These are phyloP conservation scores for Aplysina aerophoba DNA, from an alignment of 37 sponge, comb jelly and placozoan genomes.

Conservation along the genomic window DNA sequence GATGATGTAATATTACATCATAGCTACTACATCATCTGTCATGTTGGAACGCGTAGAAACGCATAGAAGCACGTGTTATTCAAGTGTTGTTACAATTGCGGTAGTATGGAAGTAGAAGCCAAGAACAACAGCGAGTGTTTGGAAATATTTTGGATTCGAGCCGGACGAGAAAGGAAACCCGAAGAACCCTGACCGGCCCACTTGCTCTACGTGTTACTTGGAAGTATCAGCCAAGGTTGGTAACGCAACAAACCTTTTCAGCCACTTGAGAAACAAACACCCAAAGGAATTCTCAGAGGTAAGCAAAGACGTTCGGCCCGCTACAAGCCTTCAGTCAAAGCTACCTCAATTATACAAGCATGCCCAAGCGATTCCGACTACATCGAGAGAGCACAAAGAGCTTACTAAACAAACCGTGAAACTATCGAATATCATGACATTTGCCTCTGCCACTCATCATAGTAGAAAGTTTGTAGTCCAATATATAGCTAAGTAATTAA, in stretches of 20 bases:
- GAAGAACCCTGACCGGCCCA: background rate
- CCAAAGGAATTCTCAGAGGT: background rate
- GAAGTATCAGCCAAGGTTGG: background rate
- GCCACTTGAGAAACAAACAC: slow-evolving; percentile 15
- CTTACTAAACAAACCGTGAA: too few species aligned
- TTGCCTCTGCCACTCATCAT: too few species aligned
- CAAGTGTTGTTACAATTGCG: too few species aligned
- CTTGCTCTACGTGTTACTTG: background rate
- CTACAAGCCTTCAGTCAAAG: background rate
- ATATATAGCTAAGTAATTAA: too few species aligned
- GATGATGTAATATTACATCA: background rate
- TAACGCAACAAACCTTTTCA: background rate
- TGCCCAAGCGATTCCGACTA: background rate
- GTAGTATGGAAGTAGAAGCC: background rate
- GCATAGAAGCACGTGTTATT: too few species aligned
- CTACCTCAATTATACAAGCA: background rate
- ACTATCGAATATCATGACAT: too few species aligned
- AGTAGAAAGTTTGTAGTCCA: too few species aligned
- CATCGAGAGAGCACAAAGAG: slow-evolving; percentile 10
- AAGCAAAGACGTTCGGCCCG: background rate
- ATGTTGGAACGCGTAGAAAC: too few species aligned
- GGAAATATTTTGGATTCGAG: slow-evolving; percentile 25
- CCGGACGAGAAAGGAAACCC: background rate
- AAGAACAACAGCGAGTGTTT: slow-evolving; percentile 13
- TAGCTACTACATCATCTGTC: too few species aligned